Evolutionary conservation across 2,113 vertebrate genomes (phyloP).

Genomic region (Cromileptes altivelis): DNA sequence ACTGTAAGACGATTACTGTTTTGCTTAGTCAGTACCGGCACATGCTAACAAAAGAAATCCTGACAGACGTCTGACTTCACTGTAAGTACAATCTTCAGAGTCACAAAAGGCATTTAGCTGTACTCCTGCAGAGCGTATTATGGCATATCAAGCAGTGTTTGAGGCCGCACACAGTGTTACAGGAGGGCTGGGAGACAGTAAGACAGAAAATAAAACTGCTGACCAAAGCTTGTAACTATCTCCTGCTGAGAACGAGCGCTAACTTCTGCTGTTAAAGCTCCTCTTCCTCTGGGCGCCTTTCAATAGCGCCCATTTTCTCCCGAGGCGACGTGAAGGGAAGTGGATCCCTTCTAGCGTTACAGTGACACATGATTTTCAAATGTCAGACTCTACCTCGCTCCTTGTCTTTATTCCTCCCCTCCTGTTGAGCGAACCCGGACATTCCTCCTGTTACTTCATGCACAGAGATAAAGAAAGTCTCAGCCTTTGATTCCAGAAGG

Average conservation of each 20-base stretch:
- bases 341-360: conserved; percentile 30
- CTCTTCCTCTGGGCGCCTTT: not conserved
- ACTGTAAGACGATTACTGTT: not conserved
- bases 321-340: conserved; percentile 1
- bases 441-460: conserved; percentile 54
- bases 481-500: conserved; percentile 8
- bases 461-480: conserved; percentile 19
- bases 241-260: conserved; percentile 15
- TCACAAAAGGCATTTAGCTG: conserved; percentile 67
- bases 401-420: not conserved
- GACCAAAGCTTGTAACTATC: not conserved
- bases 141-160: conserved; percentile 42
- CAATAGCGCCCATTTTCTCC: conserved; percentile 15
- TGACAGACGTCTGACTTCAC: conserved; percentile 21
- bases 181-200: conserved; percentile 7
- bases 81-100: conserved; percentile 64
- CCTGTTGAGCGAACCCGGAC: conserved; percentile 5
- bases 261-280: no score
- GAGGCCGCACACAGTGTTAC: conserved; percentile 34
- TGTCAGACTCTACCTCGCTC: conserved; percentile 18
- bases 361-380: conserved; percentile 53
- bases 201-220: not conserved
- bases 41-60: conserved; percentile 21
- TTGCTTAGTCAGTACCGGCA: conserved; percentile 6
- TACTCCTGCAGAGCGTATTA: conserved; percentile 40